phyloP scores from a whole-genome alignment of 1,140 invertebrate genomes.

The Microplitis demolitor region DNA sequence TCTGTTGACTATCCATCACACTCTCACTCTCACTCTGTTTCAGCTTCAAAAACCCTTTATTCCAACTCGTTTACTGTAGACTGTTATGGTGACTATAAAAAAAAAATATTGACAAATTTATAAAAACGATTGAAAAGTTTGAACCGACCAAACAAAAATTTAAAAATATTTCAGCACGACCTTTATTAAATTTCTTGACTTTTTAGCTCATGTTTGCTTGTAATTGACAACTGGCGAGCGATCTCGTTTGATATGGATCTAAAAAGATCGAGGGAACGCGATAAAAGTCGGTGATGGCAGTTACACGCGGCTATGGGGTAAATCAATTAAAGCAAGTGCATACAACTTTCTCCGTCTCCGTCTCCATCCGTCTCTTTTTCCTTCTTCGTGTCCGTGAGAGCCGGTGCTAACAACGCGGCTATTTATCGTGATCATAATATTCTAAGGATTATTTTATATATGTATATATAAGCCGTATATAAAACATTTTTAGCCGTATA shows the following conservation, averaged over 20 bases:
- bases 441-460: background rate
- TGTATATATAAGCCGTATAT: background rate
- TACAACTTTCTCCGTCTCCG: background rate
- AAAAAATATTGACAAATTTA: too few relatives aligned
- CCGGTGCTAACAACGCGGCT: background rate
- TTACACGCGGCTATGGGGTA: background rate
- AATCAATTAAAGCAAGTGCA: constrained; percentile 10
- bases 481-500: too few relatives aligned
- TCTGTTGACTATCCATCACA: background rate
- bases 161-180: too few relatives aligned
- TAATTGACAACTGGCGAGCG: background rate
- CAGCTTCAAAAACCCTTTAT: background rate
- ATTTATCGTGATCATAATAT: background rate
- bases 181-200: too few relatives aligned
- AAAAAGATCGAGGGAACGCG: background rate
- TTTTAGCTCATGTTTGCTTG: background rate
- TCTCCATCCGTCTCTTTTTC: too few relatives aligned
- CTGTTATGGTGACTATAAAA: too few relatives aligned
- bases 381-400: too few relatives aligned
- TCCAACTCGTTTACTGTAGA: background rate
- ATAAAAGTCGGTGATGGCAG: background rate
- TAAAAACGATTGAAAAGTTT: too few relatives aligned
- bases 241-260: background rate
- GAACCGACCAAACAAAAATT: too few relatives aligned
- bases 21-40: background rate